Base-by-base conservation (phyloP, 1,140 invertebrate genomes). In the Pseudomyrmex concolor region DNA sequence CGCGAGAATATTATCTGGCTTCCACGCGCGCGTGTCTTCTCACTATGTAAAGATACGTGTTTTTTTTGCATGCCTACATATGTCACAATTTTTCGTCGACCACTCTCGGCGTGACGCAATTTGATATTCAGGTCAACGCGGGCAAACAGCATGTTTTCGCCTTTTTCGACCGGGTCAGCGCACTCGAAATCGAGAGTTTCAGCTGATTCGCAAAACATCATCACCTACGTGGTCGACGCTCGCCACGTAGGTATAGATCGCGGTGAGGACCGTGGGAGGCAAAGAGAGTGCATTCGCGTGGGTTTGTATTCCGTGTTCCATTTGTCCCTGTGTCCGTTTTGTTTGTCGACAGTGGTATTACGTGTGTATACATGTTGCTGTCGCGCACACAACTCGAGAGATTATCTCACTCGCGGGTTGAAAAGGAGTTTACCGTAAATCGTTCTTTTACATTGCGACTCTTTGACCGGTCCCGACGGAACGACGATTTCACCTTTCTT, bases 301-400 rank as follows among this genome's bases (percentile, higher is more conserved):
- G 89, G 89, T 83, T 84, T 86, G 84, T 86, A 82, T 76, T 77
- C 84, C 78, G 78, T 90, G 74, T 76, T 90, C 85, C 84, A 90
- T 90, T 90, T 90, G 90, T 90, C 84, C 87, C 84, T 64, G 84
- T 88, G 84, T 86, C 68, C 70, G 84, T 87, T 84, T 86, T 81
- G 86, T 86, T 87, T 84, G 86, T 78, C 84, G 86, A 84, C 76
- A 78, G 83, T 88, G 84, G 74, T 84, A 84, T 71, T 34, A 34
- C 34, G 57, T 81, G 81, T 78, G 67, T 54, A 34, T 34, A 34
- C 5, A 34, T 34, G 34, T 34, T 34, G 86, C 76, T 86, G 85
- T 86, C 72, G 71, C 34, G 43, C 12, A 22, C 13, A 34, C 34
- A 34, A 34, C 34, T 34, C 34, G 34, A 34, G 59, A 82, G 85